Percentiles rank a stretch among this genome's conserved stretches.
phyloP scores from a whole-genome alignment of 2,797 vertebrate genomes.

The Tachyglossus aculeatus region DNA sequence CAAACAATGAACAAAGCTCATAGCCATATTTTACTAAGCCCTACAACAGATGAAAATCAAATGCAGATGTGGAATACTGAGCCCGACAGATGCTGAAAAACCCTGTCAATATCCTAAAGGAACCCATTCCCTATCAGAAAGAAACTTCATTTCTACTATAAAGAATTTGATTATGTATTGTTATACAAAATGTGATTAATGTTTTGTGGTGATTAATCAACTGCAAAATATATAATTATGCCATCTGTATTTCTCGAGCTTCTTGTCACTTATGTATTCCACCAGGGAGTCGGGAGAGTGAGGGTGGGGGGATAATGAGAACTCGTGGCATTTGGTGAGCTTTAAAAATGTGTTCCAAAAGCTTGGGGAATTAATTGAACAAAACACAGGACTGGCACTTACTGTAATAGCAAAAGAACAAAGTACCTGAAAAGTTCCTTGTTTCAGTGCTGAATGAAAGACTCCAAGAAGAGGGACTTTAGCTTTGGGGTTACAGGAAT shows the following conservation, averaged over 20 bases:
- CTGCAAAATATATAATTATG: slow-evolving; percentile 81
- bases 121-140: slow-evolving; percentile 74
- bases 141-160: slow-evolving; percentile 79
- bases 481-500: slow-evolving; percentile 22
- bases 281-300: slow-evolving; percentile 53
- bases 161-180: slow-evolving; percentile 82
- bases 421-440: slow-evolving; percentile 52
- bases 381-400: slow-evolving; percentile 51
- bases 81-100: slow-evolving; percentile 77
- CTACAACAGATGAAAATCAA: slow-evolving; percentile 72
- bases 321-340: slow-evolving; percentile 59
- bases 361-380: slow-evolving; percentile 51
- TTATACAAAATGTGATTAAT: slow-evolving; percentile 84
- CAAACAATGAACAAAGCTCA: slow-evolving; percentile 67
- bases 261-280: slow-evolving; percentile 77
- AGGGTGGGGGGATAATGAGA: slow-evolving; percentile 63
- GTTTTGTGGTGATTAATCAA: slow-evolving; percentile 83
- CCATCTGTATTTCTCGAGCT: slow-evolving; percentile 78
- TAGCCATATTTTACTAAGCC: slow-evolving; percentile 67
- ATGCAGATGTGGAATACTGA: slow-evolving; percentile 78
- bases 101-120: slow-evolving; percentile 79
- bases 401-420: slow-evolving; percentile 59
- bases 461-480: slow-evolving; percentile 43
- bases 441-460: slow-evolving; percentile 50
- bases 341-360: slow-evolving; percentile 50